A percentile compares a stretch with the other conserved stretches of the same genome.
Conservation (phyloP, 2,113 vertebrate genomes). For the Agelaius phoeniceus region DNA sequence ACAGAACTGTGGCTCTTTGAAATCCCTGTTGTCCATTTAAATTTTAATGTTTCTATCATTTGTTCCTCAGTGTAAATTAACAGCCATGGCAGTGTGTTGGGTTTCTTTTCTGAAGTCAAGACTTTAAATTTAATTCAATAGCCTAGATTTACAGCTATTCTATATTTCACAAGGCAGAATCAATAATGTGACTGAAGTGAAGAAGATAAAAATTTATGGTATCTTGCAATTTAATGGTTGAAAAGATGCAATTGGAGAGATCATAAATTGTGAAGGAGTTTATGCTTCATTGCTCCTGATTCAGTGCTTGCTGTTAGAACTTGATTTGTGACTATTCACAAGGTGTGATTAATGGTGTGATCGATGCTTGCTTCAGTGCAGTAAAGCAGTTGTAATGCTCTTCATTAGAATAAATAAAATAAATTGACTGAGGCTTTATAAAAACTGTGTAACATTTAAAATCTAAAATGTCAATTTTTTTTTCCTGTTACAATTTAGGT, state of each 20-base stretch:
- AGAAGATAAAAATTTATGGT: conserved; percentile 99
- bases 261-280: conserved; percentile 99
- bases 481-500: conserved; percentile 88
- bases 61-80: conserved; percentile 99
- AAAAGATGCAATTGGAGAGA: conserved; percentile 99
- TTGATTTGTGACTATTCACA: conserved; percentile 99
- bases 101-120: conserved; percentile 95
- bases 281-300: conserved; percentile 99
- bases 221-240: conserved; percentile 99
- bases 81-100: conserved; percentile 90
- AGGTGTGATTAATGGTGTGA: conserved; percentile 99
- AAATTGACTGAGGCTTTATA: conserved; percentile 99
- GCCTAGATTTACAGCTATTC: conserved; percentile 97
- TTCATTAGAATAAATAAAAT: conserved; percentile 99
- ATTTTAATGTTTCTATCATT: conserved; percentile 99
- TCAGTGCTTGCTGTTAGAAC: conserved; percentile 99
- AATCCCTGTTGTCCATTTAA: conserved; percentile 94
- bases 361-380: conserved; percentile 94
- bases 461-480: conserved; percentile 97
- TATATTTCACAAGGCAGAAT: conserved; percentile 99
- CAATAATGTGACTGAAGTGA: conserved; percentile 98
- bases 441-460: conserved; percentile 99
- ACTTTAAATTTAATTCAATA: conserved; percentile 98
- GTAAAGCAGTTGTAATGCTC: conserved; percentile 99
- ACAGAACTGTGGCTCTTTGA: conserved; percentile 82